Evolutionary conservation across 2,113 vertebrate species (phyloP).

Genomic region (Eubucco bourcierii): DNA sequence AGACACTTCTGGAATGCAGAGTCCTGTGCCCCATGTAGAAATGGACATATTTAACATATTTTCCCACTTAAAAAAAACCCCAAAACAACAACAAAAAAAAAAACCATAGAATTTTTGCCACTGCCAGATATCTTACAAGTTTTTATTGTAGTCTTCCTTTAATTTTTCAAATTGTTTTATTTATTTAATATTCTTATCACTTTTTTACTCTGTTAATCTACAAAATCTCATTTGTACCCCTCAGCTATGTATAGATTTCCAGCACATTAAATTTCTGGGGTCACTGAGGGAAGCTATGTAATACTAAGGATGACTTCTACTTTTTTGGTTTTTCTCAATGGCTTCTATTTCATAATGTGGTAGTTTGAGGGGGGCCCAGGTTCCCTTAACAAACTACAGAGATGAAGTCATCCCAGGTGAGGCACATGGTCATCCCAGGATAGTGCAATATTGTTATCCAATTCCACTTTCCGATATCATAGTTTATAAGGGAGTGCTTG

Average conservation of each 20-base stretch:
- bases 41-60: neutral
- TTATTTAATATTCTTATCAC: neutral
- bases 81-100: too few relatives aligned
- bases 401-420: too few relatives aligned
- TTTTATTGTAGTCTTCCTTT: neutral
- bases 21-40: neutral
- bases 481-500: too few relatives aligned
- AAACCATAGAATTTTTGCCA: neutral
- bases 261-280: neutral
- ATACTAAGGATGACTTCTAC: neutral
- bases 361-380: too few relatives aligned
- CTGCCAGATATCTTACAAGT: neutral
- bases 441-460: too few relatives aligned
- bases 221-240: neutral
- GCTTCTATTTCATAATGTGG: neutral
- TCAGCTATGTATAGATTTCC: neutral
- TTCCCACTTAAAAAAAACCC: too few relatives aligned
- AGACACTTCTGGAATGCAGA: neutral
- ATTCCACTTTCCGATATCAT: too few relatives aligned
- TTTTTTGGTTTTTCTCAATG: neutral
- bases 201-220: neutral
- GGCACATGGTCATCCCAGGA: too few relatives aligned
- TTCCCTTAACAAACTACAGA: too few relatives aligned
- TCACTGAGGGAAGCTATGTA: neutral
- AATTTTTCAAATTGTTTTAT: neutral